Evolutionary conservation across 2,797 vertebrate species (phyloP).

Genomic region (Avahi laniger): DNA sequence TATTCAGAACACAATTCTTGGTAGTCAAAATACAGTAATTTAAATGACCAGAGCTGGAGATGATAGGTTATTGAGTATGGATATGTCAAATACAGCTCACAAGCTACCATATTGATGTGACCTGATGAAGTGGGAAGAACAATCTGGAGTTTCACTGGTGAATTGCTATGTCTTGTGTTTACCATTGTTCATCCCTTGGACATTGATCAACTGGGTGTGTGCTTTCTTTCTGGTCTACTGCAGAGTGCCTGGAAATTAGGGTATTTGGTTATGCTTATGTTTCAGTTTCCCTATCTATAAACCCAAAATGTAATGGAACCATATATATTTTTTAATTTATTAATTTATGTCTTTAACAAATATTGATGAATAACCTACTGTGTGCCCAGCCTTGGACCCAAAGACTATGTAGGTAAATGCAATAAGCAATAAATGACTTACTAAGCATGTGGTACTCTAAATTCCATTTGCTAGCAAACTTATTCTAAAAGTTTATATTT

Average conservation of each 20-base stretch:
- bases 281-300: not conserved
- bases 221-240: not conserved
- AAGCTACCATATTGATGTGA: not conserved
- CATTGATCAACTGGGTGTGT: not conserved
- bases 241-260: not conserved
- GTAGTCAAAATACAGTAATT: not conserved
- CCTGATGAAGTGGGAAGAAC: not conserved
- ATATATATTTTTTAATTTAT: not conserved
- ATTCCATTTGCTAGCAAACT: not conserved
- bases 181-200: not conserved
- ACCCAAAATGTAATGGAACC: not conserved
- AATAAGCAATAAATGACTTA: not conserved
- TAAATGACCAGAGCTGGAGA: not conserved
- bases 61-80: not conserved
- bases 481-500: not conserved
- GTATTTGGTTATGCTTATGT: not conserved
- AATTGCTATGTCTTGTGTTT: not conserved
- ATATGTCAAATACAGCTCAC: not conserved
- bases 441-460: not conserved
- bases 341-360: slow-evolving; percentile 9
- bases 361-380: not conserved
- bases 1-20: slow-evolving; percentile 33
- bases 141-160: not conserved
- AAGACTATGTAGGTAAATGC: not conserved
- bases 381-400: not conserved